A percentile compares a stretch with the other conserved stretches of the same genome.
Evolutionary conservation across 2,888 invertebrate species (phyloP).

Genomic region (Aphodius sticticus): DNA sequence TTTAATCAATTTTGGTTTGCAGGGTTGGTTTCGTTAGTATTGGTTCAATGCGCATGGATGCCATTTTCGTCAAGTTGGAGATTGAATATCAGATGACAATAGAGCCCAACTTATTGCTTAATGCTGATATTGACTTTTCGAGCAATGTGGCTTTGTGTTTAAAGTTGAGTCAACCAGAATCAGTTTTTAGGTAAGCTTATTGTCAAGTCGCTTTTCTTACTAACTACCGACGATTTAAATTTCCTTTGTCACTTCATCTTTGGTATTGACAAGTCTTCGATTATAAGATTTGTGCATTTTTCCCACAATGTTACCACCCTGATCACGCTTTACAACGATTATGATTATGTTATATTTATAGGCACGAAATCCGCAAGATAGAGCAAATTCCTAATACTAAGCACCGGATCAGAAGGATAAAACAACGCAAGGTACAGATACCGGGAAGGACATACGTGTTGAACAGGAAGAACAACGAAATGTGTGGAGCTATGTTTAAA

Average conservation of each 20-base stretch:
- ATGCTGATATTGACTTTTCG: conserved; percentile 81
- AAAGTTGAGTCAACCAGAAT: conserved; percentile 75
- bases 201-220: background rate
- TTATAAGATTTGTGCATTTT: no score
- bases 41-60: conserved; percentile 69
- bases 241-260: no score
- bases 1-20: conserved; percentile 42
- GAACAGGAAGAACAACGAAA: conserved; percentile 80
- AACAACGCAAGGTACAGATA: conserved; percentile 63
- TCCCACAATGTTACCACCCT: no score
- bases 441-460: conserved; percentile 78
- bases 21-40: conserved; percentile 75
- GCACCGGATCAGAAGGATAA: conserved; percentile 66
- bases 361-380: conserved; percentile 70
- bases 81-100: conserved; percentile 71
- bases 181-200: conserved; percentile 65
- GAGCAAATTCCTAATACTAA: conserved; percentile 72
- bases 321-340: background rate
- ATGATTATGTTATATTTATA: conserved; percentile 47
- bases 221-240: no score
- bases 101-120: conserved; percentile 74
- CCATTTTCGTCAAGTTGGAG: conserved; percentile 71
- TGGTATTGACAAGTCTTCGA: no score
- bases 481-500: conserved; percentile 66
- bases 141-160: conserved; percentile 78